A percentile compares a stretch with the other conserved stretches of the same genome.
These are phyloP conservation scores for Ecliptopera silaceata DNA, from an alignment of 2,888 invertebrate species.

Conservation along the genomic window DNA sequence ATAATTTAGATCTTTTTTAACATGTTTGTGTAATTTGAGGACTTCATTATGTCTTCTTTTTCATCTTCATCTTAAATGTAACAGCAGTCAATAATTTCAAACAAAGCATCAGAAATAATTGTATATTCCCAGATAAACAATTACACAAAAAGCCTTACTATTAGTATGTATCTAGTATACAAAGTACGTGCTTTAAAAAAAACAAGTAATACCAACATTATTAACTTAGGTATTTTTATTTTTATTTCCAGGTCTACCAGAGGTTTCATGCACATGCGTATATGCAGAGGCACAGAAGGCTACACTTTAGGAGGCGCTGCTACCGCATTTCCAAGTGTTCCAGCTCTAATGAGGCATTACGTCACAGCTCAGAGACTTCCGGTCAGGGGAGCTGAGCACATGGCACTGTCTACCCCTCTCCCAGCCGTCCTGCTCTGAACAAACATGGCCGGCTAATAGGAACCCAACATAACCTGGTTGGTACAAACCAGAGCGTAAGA, in stretches of 20 bases:
- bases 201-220: not conserved
- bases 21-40: no score
- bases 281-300: constrained; percentile 90
- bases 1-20: no score
- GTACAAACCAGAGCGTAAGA: constrained; percentile 16
- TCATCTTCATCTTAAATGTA: no score
- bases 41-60: no score
- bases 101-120: no score
- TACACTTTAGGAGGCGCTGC: constrained; percentile 97
- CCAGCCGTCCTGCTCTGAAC: constrained; percentile 90
- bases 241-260: constrained; percentile 90
- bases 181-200: no score
- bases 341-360: constrained; percentile 97
- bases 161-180: no score
- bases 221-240: constrained; percentile 1
- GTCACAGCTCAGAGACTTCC: constrained; percentile 94
- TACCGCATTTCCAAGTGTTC: constrained; percentile 95
- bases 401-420: constrained; percentile 96
- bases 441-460: constrained; percentile 33
- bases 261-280: constrained; percentile 98
- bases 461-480: constrained; percentile 21
- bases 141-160: no score
- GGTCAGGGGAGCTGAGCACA: constrained; percentile 97
- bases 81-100: no score
- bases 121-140: no score